Evolutionary conservation across 2,797 vertebrate genomes (phyloP), one percentile per base, ranked within the genome.

Genomic region (Microhierax caerulescens): DNA sequence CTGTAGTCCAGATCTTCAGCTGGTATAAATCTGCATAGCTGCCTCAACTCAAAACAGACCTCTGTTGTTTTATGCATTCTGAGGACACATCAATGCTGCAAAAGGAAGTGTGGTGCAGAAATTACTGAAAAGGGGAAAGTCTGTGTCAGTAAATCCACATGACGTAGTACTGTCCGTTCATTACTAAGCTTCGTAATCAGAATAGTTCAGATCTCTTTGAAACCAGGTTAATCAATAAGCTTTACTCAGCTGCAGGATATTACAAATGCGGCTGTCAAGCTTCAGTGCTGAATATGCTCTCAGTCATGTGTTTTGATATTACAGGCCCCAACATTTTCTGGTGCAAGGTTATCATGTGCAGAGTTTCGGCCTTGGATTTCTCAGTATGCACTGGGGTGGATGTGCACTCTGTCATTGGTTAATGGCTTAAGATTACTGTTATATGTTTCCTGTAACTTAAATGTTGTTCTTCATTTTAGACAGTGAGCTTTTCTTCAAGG

Each of bases 1-100:
- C 24, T 65, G 59, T 43, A 85, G 80, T 45, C 60, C 85, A 89
- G 70, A 85, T 60, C 89, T 95, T 97, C 90, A 94, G 56, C 87
- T 85, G 85, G 51, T 79, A 89, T 69, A 92, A 93, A 92, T 87
- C 59, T 75, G 23, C 30, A 57, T 76, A 90, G 12, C 37, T 87
- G 41, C 18, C 77, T 79, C 80, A 85, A 86, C 67, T 82, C 47
- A 73, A 88, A 95, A 45, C 90, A 96, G 85, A 85, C n/a, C 34
- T 92, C 68, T 51, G 34, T 45, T 76, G 18, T 47, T 94, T 95
- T 63, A 37, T 53, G 51, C 19, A 25, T 85, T 95, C 45, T 56
- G 64, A 86, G 37, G 59, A 77, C 69, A 79, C 20, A 51, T 69
- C 41, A 76, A 7, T 0, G 0, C 54, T 86, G 39, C 30, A 88